Conservation (phyloP, 2,113 vertebrate genomes). For the Pachycephala philippinensis region DNA sequence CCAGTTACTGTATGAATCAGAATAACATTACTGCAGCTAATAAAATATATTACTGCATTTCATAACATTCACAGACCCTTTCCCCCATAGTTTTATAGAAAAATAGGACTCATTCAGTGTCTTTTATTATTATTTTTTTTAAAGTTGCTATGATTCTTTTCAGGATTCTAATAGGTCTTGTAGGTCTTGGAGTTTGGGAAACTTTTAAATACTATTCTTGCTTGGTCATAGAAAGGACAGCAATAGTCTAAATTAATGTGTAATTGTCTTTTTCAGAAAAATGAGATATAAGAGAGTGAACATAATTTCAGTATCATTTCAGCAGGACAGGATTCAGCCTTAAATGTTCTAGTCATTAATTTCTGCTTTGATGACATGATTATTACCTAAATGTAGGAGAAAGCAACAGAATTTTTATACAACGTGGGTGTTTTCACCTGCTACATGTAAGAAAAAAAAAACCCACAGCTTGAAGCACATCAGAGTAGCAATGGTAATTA, state of each 20-base stretch:
- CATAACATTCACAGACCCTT: background rate
- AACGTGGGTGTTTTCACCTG: conserved; percentile 30
- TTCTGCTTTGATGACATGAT: conserved; percentile 27
- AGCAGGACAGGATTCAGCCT: background rate
- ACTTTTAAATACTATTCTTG: background rate
- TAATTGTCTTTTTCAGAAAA: background rate
- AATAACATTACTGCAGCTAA: background rate
- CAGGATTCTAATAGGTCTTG: background rate
- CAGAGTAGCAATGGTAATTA: conserved; percentile 4
- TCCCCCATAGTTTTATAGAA: background rate
- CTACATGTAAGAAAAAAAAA: background rate
- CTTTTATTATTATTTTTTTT: background rate
- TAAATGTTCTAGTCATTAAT: background rate
- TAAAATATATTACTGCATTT: background rate
- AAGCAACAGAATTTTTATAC: conserved; percentile 9
- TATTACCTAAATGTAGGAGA: conserved; percentile 43
- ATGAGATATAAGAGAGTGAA: background rate
- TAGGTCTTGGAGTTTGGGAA: background rate
- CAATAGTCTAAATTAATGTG: background rate
- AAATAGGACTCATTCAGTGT: background rate
- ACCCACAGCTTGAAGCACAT: background rate
- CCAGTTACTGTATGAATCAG: background rate
- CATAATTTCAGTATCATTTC: background rate
- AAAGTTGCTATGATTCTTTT: background rate
- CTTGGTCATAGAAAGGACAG: background rate